Evolutionary conservation across 2,797 vertebrate species (phyloP).

Genomic region (Lateolabrax maculatus): DNA sequence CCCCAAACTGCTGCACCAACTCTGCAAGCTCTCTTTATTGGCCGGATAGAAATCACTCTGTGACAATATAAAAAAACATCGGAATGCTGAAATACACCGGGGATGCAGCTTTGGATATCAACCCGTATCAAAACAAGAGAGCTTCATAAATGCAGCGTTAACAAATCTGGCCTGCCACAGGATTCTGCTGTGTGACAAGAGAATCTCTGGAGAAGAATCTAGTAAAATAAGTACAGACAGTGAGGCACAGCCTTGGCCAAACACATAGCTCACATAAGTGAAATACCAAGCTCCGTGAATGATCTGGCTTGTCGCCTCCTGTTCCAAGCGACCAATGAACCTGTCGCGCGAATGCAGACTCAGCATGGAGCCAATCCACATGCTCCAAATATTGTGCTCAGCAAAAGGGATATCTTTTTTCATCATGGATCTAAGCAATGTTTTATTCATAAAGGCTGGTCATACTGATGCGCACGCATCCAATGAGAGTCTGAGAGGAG

Average conservation of each 20-base stretch:
- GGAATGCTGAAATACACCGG: neutral
- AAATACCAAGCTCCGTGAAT: conserved; percentile 52
- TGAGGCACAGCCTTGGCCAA: conserved; percentile 32
- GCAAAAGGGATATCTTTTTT: conserved; percentile 61
- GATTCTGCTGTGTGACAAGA: conserved; percentile 34
- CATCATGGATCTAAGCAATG: conserved; percentile 56
- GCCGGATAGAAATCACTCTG: conserved; percentile 31
- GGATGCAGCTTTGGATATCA: conserved; percentile 24
- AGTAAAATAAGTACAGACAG: conserved; percentile 41
- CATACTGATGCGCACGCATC: conserved; percentile 22
- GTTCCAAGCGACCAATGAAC: conserved; percentile 63
- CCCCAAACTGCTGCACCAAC: conserved; percentile 40
- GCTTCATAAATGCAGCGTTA: conserved; percentile 50
- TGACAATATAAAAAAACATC: conserved; percentile 26
- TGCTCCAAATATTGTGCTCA: conserved; percentile 60
- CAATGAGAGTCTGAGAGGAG: conserved; percentile 20
- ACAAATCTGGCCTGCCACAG: conserved; percentile 30
- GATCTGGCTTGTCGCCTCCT: conserved; percentile 60
- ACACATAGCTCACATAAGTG: conserved; percentile 51
- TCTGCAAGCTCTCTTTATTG: conserved; percentile 29
- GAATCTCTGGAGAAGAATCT: conserved; percentile 29
- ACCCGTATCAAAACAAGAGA: conserved; percentile 37
- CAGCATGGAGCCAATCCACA: conserved; percentile 59
- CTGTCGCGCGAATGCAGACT: conserved; percentile 59
- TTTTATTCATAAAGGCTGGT: conserved; percentile 66